Percentiles rank a stretch among this genome's conserved stretches.
These are phyloP conservation scores for Hippocampus zosterae DNA, from an alignment of 2,113 vertebrate species.

Conservation along the genomic window DNA sequence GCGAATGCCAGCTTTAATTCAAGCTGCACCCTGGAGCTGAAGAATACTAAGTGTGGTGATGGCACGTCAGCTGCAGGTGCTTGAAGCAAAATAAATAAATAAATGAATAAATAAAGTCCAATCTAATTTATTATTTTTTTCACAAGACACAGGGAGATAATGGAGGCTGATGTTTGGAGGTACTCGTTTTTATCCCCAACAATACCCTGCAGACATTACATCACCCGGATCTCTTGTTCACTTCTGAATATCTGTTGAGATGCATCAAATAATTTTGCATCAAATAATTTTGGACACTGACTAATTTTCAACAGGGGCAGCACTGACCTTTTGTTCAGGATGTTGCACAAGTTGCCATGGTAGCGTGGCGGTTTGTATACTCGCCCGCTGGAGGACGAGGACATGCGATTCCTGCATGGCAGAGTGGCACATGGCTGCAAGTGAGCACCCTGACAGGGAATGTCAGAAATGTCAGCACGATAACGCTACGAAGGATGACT, in stretches of 20 bases:
- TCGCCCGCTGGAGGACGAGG: constrained; percentile 15
- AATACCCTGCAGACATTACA: neutral
- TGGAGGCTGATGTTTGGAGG: neutral
- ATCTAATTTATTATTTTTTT: constrained; percentile 40
- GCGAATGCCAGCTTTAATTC: constrained; percentile 37
- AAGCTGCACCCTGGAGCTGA: constrained; percentile 35
- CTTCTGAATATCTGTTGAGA: neutral
- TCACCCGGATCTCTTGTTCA: neutral
- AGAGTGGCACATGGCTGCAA: neutral
- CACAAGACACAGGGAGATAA: neutral
- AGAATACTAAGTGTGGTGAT: constrained; percentile 33
- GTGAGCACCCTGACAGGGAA: constrained; percentile 5
- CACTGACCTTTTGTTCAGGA: constrained; percentile 50
- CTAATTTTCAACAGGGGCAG: constrained; percentile 40
- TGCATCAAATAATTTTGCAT: neutral
- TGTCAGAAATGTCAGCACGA: constrained; percentile 1
- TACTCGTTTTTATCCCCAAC: neutral
- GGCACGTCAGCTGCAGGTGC: constrained; percentile 33
- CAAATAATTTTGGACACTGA: neutral
- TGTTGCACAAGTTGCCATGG: constrained; percentile 27
- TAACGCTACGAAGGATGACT: neutral
- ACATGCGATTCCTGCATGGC: constrained; percentile 1
- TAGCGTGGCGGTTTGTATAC: constrained; percentile 15
- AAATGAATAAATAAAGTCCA: constrained; percentile 14
- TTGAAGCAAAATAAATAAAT: constrained; percentile 15